Evolutionary conservation across 2,797 vertebrate genomes (phyloP), one percentile per base, ranked within the genome.

Genomic region (Periparus ater): DNA sequence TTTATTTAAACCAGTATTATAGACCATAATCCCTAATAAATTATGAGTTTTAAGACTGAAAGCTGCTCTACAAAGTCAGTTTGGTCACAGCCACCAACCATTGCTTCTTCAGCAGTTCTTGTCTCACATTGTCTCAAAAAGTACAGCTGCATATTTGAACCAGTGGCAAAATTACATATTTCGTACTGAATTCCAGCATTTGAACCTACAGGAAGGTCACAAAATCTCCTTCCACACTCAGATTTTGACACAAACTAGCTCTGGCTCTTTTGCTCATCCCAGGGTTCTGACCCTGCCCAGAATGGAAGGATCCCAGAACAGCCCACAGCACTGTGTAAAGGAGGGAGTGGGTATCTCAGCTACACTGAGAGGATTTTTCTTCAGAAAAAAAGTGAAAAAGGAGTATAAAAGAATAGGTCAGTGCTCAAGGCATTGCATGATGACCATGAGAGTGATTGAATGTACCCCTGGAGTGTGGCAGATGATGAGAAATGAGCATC

Each of bases 101-200:
- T 26, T 53, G 5, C 34, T 86, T 76, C 45, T 73, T 13, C n/a
- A 50, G 19, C 36, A 73, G 29, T 26, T 67, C 44, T 44, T 45
- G 8, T 38, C 48, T 62, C 32, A 27, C 0, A 0, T 9, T 2
- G 0, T 17, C 58, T 58, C 18, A 61, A n/a, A 58, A 74, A 58
- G 14, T 44, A 15, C 6, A 86, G 53, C 14, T n/a, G 21, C 36
- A 30, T 68, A 2, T 54, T 89, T 44, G 30, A 87, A 68, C 11
- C 8, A 38, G 20, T 3, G 13, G 10, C n/a, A 51, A 81, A 90
- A 42, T 34, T 6, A 32, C 9, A 4, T 9, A 60, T 67, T 61
- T 61, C 54, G 32, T 50, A 22, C 10, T 67, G 32, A 54, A 73
- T 61, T 67, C 54, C 47, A 79, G 19, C 2, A 21, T 29, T 61